Base-by-base conservation (phyloP, 2,888 invertebrate genomes). In the Himalopsyche tibetana region DNA sequence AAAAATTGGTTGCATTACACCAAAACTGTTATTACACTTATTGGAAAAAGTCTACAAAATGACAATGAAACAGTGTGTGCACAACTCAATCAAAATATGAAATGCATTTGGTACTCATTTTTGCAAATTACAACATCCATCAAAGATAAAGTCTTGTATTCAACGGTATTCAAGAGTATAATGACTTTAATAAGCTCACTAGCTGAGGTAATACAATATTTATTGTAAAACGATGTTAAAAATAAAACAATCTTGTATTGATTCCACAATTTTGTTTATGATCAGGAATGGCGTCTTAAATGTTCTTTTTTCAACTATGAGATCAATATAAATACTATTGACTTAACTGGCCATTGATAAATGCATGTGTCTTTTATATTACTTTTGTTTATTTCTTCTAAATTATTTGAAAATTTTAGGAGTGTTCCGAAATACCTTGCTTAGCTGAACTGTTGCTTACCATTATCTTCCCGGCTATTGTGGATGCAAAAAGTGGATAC, bases 21-120 rank as follows among this genome's bases (percentile, higher is more conserved):
- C 3, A 91, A 90, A 84, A 88, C 86, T 8, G 90, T 90, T 1
- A 89, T 92, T 12, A 89, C 89, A 63, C 42, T 85, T 8, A 82
- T 86, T 38, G 80, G 83, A 88, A 89, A 86, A 69, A 28, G 56
- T 82, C 4, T 55, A 84, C 19, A 69, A 83, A 55, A 89, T 5
- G 89, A 90, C 51, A 89, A 89, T 2, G 89, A 89, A 40, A 88
- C 90, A 63, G 90, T 74, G 38, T 12, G 12, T 36, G 38, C 28
- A 2, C 36, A 91, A 17, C 55, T 85, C 8, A 82, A 28, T 12
- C 85, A 87, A 45, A 86, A 87, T 84, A 28, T 86, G 28, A 89
- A 89, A 84, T 93, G 93, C 89, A 89, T 91, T 56, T 93, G 92
- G 92, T 91, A 89, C 69, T 92, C 92, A 6, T 91, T 91, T 89